Base-by-base conservation (phyloP, 2,113 vertebrate species). In the Tamias sibiricus region DNA sequence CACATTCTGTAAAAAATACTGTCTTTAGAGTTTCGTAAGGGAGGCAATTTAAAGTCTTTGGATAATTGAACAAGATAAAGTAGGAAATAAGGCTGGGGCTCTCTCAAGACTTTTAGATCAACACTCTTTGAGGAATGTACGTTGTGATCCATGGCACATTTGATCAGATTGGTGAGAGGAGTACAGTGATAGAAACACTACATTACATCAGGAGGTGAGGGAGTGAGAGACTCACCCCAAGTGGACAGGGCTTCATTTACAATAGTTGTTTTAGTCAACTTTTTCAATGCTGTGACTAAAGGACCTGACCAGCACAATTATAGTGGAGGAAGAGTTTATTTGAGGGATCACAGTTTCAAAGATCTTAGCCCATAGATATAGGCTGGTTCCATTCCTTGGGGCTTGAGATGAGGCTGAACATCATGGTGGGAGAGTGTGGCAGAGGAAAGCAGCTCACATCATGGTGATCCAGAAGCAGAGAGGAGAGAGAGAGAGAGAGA, bases 1-100 rank as follows among this genome's bases (percentile, higher is more conserved):
- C 89, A 42, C 5, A 28, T 93, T 95, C 72, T 95, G 10, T 82
- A n/a, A 86, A 86, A 95, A 89, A 77, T 64, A 13, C 4, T 74
- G 3, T 87, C 81, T 82, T 54, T 64, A 32, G 19, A 81, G n/a
- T 84, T 91, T 14, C 57, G 42, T 72, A 30, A 93, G 30, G 83
- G 37, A 16, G 57, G 42, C 28, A 57, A 93, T 91, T 96, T 57
- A 76, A 87, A 88, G 85, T 57, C 28, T 54, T 88, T 49, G 37
- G 80, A 62, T 69, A 85, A 79, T 24, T 72, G 42, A 80, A 87
- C 40, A 87, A 74, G 28, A 72, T 42, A 80, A 86, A 14, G 22
- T 28, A 57, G 22, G 35, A 49, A 76, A 57, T 32, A 87, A 82
- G 40, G 7, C 32, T 32, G 32, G 2, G 32, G 22, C 59, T 54